A percentile compares a stretch with the other conserved stretches of the same genome.
Conservation (phyloP, 1,140 invertebrate species). For the Drosophila equinoxialis region DNA sequence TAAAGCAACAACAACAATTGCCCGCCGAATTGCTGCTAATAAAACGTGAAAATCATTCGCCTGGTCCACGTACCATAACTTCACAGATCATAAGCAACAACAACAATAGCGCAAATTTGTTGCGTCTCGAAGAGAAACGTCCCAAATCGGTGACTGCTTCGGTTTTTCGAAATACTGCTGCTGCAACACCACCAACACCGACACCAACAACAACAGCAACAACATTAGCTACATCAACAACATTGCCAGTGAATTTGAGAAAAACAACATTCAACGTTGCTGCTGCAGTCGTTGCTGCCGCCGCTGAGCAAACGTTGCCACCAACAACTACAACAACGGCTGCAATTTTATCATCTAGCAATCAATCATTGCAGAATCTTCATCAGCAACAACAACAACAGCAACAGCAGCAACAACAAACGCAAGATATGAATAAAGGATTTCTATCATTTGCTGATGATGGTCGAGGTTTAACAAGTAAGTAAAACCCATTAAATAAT, state of each 20-base stretch:
- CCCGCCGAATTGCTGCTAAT: slow-evolving; percentile 53
- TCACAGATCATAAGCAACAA: slow-evolving; percentile 46
- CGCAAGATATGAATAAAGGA: slow-evolving; percentile 96
- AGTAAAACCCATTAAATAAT: slow-evolving; percentile 83
- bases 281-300: slow-evolving; percentile 10
- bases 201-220: slow-evolving; percentile 21
- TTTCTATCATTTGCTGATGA: slow-evolving; percentile 94
- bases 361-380: slow-evolving; percentile 27
- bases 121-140: slow-evolving; percentile 67
- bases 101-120: slow-evolving; percentile 30
- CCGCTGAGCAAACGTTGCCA: slow-evolving; percentile 45
- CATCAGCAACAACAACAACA: slow-evolving; percentile 60
- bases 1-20: slow-evolving; percentile 34
- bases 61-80: slow-evolving; percentile 64
- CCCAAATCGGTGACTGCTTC: slow-evolving; percentile 82
- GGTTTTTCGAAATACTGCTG: slow-evolving; percentile 55
- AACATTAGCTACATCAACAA: slow-evolving; percentile 22
- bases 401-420: slow-evolving; percentile 85
- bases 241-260: slow-evolving; percentile 47
- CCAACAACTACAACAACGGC: slow-evolving; percentile 72
- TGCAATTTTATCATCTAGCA: slow-evolving; percentile 62
- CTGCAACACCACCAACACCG: slow-evolving; percentile 36
- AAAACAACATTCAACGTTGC: slow-evolving; percentile 37
- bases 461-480: slow-evolving; percentile 92
- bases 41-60: slow-evolving; percentile 66